Base-by-base conservation (phyloP, 2,797 vertebrate genomes). In the Pampus argenteus region DNA sequence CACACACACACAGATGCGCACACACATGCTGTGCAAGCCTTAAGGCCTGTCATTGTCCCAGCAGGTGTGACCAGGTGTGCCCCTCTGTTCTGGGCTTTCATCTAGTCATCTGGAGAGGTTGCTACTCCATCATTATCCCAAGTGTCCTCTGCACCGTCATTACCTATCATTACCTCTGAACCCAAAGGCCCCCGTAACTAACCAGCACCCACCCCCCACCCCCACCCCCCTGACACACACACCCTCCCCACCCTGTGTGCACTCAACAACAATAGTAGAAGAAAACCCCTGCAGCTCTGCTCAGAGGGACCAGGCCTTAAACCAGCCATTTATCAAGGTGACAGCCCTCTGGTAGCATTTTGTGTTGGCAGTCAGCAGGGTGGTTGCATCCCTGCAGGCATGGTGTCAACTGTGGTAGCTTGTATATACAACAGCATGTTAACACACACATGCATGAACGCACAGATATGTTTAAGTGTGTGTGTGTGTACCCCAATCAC, bases 61-160 rank as follows among this genome's bases (percentile, higher is more conserved):
- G 82, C 90, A 93, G 91, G 86, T 92, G 92, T 90, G 89, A 89
- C 92, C 93, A 94, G 93, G 93, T 94, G 92, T 93, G 89, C 86
- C 86, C 80, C 76, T 78, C 82, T 74, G 71, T 75, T 86, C 78
- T 66, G 71, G 72, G 80, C 91, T 93, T 92, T 93, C 89, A 93
- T 91, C 88, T 93, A 50, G 74, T 90, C 88, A 90, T 91, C 90
- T 89, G 90, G 86, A 89, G 87, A 80, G 79, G 84, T 86, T 75
- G 70, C 77, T 88, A 84, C 88, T 87, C 91, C 91, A 70, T 92
- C 77, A 93, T 93, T 93, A 93, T 89, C 89, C 84, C 71, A 81
- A 90, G 87, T 91, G 87, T 87, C 90, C 89, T 86, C 74, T 80
- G 72, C 88, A 90, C 90, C 76, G 15, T 94, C 78, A 93, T 94